Conservation (phyloP, 2,797 vertebrate genomes). For the Lepus townsendii region DNA sequence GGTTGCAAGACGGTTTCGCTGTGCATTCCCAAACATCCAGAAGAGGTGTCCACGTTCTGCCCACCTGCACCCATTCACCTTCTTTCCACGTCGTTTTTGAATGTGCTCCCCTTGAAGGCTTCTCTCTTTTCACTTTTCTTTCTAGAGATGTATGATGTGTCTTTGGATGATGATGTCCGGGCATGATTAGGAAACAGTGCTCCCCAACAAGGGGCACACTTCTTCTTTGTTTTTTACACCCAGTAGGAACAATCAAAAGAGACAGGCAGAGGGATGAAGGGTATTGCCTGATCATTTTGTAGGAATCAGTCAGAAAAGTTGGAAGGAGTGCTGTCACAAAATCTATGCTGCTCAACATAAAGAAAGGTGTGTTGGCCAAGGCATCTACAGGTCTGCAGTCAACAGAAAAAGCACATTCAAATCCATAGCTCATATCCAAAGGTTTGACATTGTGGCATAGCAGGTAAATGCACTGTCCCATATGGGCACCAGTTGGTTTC, state of each 20-base stretch:
- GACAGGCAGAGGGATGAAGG: too few relatives aligned
- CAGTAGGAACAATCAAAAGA: neutral
- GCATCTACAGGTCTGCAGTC: neutral
- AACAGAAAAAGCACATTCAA: neutral
- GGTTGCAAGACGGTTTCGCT: neutral
- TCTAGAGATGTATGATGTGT: neutral
- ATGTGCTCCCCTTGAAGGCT: conserved; percentile 6
- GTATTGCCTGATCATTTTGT: neutral
- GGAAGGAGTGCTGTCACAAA: neutral
- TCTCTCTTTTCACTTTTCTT: neutral
- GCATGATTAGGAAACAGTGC: neutral
- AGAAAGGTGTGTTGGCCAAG: neutral
- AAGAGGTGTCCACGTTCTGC: neutral
- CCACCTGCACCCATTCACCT: neutral
- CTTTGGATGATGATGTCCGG: neutral
- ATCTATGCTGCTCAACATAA: neutral
- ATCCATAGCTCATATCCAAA: neutral
- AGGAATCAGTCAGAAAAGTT: neutral
- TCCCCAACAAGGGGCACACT: neutral
- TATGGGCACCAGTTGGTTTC: too few relatives aligned
- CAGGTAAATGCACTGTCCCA: too few relatives aligned
- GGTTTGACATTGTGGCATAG: too few relatives aligned
- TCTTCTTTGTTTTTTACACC: neutral
- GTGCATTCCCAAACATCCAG: neutral
- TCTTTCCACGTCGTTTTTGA: neutral